Evolutionary conservation across 2,797 vertebrate species (phyloP).

Genomic region (Peromyscus attwateri): DNA sequence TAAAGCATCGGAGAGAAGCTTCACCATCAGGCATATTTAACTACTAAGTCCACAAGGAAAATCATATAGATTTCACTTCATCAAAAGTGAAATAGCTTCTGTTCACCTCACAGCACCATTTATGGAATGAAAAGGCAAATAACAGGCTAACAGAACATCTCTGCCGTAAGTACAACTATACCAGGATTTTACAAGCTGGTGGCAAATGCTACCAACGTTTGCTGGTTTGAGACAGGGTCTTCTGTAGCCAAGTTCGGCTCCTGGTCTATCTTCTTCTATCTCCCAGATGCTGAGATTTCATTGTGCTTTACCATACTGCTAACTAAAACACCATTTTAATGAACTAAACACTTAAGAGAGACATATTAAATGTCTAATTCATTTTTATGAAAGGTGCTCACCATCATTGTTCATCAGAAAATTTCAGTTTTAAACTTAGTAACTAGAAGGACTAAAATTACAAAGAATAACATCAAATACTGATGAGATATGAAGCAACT

Average conservation of each 20-base stretch:
- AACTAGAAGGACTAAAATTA: background rate
- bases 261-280: background rate
- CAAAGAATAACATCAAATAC: background rate
- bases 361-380: background rate
- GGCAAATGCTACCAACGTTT: background rate
- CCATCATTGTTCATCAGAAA: background rate
- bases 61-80: background rate
- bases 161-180: background rate
- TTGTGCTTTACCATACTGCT: background rate
- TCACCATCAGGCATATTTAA: background rate
- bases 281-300: background rate
- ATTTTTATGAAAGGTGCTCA: background rate
- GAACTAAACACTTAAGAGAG: background rate
- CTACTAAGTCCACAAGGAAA: background rate
- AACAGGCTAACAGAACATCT: background rate
- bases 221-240: background rate
- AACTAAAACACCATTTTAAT: background rate
- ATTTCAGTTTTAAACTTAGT: constrained; percentile 10
- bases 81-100: background rate
- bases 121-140: background rate
- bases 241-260: background rate
- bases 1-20: background rate
- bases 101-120: background rate
- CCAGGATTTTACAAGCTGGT: background rate
- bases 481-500: background rate